Evolutionary conservation across 1,140 invertebrate species (phyloP), one percentile per base, ranked within the genome.

Genomic region (Tetraneura akinire): DNA sequence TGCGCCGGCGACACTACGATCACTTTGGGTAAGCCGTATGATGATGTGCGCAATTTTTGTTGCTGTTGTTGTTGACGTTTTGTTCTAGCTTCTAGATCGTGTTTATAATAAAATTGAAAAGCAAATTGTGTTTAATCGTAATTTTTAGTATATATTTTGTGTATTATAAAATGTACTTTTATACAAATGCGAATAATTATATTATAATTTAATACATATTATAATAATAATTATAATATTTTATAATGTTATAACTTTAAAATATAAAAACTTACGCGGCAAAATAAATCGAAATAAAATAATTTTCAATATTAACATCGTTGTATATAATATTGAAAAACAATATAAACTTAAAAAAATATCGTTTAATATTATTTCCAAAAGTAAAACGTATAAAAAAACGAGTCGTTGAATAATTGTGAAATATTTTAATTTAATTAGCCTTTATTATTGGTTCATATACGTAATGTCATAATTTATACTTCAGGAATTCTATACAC

Each of bases 401-500:
- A 14, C 0, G 8, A 26, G 8, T 2, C 16, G 26, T 60, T 60
- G 26, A 26, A 1, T 23, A 60, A 29, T 29, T 60, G 13, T 60
- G 6, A 16, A 16, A 26, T 13, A 60, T 5, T 60, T 21, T 23
- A 21, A 60, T 5, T 60, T 21, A 60, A 21, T 60, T 23, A 8
- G 14, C 14, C 1, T 1, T 1, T 11, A 29, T 26, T 26, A 60
- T 37, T 4, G 16, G 5, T 29, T 23, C 26, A 14, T 13, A 14
- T 3, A 21, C 1, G 21, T 57, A 13, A 57, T 13, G 23, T 23
- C 1, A 26, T 60, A 16, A 60, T 23, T 21, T 21, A 62, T 42
- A 14, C 3, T 74, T 37, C 5, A 78, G 74, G 74, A 1, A n/a
- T 78, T 62, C 47, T 78, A 9, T 78, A 42, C 53, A 78, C 26